A percentile compares a stretch with the other conserved stretches of the same genome.
Evolutionary conservation across 2,797 vertebrate genomes (phyloP).

Genomic region (Enteromius argenteus): DNA sequence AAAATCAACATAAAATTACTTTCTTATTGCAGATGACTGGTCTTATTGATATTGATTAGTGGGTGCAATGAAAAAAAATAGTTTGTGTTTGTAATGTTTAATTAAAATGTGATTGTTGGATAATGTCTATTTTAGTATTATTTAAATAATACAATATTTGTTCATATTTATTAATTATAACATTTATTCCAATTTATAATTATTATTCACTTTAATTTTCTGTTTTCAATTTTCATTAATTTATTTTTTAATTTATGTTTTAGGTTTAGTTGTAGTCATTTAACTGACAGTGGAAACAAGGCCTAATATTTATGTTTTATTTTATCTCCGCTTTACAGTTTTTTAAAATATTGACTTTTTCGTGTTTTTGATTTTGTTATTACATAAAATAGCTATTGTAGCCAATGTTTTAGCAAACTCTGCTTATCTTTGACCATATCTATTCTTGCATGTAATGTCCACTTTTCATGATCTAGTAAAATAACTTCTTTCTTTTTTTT

Average conservation of each 20-base stretch:
- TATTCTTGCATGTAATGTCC: slow-evolving; percentile 1
- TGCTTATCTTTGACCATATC: not conserved
- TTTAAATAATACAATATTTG: no score
- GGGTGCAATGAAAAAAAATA: not conserved
- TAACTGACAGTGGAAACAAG: no score
- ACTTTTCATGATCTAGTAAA: not conserved
- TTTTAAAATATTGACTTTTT: not conserved
- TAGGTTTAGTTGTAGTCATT: not conserved
- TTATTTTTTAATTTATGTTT: not conserved
- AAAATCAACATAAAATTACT: not conserved
- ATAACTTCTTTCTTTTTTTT: not conserved
- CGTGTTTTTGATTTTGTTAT: not conserved
- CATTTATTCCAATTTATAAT: no score
- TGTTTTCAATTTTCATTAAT: not conserved
- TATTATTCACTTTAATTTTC: not conserved
- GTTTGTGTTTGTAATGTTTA: not conserved
- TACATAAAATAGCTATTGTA: no score
- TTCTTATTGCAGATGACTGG: not conserved
- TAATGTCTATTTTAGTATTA: no score
- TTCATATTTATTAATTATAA: no score
- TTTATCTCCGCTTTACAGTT: not conserved
- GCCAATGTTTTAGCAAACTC: not conserved
- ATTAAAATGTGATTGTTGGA: not conserved
- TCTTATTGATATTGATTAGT: not conserved
- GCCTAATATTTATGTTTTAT: not conserved